These are phyloP conservation scores for Rhabdomys pumilio DNA, from an alignment of 2,797 vertebrate species.

Conservation along the genomic window DNA sequence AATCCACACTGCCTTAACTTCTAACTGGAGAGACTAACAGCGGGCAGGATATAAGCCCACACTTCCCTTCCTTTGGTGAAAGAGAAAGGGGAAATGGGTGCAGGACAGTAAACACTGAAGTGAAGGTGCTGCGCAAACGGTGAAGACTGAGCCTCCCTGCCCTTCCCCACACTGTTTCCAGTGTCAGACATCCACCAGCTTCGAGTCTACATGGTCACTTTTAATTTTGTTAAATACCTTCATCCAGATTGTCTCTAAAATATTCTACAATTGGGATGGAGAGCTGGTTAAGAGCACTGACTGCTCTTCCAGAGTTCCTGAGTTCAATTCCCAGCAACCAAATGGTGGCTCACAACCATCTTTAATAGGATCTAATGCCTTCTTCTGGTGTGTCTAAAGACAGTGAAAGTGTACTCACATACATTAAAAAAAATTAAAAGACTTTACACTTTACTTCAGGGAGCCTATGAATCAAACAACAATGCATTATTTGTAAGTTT, in stretches of 20 bases:
- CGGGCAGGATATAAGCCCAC: not conserved
- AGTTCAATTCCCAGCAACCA: not conserved
- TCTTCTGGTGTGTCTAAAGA: not conserved
- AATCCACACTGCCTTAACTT: constrained; percentile 30
- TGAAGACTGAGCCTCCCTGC: not conserved
- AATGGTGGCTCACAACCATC: not conserved
- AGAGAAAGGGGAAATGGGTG: not conserved
- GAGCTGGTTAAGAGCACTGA: not conserved
- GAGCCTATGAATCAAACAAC: constrained; percentile 54
- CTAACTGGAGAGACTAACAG: not conserved
- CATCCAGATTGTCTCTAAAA: constrained; percentile 71
- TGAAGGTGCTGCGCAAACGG: not conserved
- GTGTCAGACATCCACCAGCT: constrained; percentile 46
- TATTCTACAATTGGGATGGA: not conserved
- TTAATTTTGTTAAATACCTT: constrained; percentile 47
- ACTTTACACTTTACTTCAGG: constrained; percentile 12
- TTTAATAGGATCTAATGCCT: not conserved
- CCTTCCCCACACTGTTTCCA: not conserved
- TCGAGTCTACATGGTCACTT: not conserved
- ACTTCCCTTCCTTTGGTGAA: not conserved
- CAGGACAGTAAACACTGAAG: not conserved
- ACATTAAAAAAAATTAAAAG: constrained; percentile 23
- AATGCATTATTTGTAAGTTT: constrained; percentile 51
- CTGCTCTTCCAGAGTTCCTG: not conserved
- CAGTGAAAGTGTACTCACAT: not conserved